Percentiles rank a stretch among this genome's conserved stretches.
Conservation (phyloP, 2,113 vertebrate genomes). For the Petroica traversi region DNA sequence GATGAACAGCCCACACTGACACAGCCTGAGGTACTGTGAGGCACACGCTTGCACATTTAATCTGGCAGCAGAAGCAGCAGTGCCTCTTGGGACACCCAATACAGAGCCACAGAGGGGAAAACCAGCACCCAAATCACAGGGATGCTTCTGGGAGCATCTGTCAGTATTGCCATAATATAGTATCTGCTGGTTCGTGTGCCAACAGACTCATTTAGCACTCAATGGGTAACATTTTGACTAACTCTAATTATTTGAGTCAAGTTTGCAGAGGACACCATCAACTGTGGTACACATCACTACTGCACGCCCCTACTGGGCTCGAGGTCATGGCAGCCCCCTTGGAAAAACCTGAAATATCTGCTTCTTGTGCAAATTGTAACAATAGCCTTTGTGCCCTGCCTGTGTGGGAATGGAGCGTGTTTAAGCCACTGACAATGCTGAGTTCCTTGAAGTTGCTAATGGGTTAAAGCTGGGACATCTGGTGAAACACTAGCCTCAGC, state of each 20-base stretch:
- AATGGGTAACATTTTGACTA: neutral
- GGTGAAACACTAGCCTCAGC: slow-evolving; percentile 90
- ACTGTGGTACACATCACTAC: neutral
- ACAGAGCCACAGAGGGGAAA: neutral
- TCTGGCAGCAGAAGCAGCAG: neutral
- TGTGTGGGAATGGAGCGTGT: neutral
- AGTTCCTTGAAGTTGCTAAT: slow-evolving; percentile 67
- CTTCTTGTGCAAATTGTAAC: slow-evolving; percentile 27
- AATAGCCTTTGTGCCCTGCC: neutral
- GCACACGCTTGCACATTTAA: neutral
- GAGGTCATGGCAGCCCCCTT: neutral
- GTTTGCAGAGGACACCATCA: neutral
- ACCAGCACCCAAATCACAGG: fast-evolving
- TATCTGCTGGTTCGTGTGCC: neutral
- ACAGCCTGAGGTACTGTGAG: neutral
- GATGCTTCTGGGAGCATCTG: neutral
- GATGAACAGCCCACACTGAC: neutral
- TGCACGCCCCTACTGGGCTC: neutral
- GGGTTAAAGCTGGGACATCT: slow-evolving; percentile 89
- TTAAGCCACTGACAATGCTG: neutral
- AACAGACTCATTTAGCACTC: neutral
- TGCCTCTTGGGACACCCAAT: neutral
- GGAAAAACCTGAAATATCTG: slow-evolving; percentile 29
- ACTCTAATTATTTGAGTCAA: neutral
- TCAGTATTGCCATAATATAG: neutral